Evolutionary conservation across 1,140 invertebrate species (phyloP), one percentile per base, ranked within the genome.

Genomic region (Uloborus diversus): DNA sequence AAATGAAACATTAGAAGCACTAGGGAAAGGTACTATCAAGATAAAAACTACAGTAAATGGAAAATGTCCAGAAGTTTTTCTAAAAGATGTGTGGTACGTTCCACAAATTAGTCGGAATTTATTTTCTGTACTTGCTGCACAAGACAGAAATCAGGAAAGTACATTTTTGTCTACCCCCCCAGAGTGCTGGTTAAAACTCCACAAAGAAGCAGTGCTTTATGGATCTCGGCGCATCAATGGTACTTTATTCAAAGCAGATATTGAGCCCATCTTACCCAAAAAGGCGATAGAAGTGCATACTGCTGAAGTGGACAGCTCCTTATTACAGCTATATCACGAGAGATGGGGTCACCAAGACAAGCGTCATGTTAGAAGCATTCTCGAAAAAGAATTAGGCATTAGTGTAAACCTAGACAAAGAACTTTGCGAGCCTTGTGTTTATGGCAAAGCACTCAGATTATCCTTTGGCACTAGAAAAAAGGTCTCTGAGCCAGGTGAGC

Each of bases 71-170:
- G 28, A 68, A 30, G 17, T 56, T 5, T 3, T 17, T n/a, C 47
- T 68, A 30, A 28, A 27, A 32, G 75, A 69, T 69, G 75, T 79
- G 3, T 79, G 37, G 47, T 79, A 30, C n/a, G 49, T 68, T 33
- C 42, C 62, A 13, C 0, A 79, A 7, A 53, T 79, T 25, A 57
- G 4, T 4, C 33, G 59, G 57, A 79, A 68, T 35, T 32, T 79
- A 30, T 69, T 79, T 47, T 79, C 64, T 3, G 47, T 56, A 4
- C 30, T 69, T 2, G 17, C 51, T 35, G 47, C 49, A 14, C 32
- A 71, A 47, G 32, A 70, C 17, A 57, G 47, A 61, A 66, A 79
- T 37, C 4, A n/a, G 59, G 49, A 69, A 14, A 70, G 51, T 61
- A 27, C 35, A 62, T 59, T 70, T 30, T 3, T 28, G 30, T 79